Percentiles rank a stretch among this genome's conserved stretches.
phyloP scores from a whole-genome alignment of 2,797 vertebrate genomes.

The Heterohyrax brucei region DNA sequence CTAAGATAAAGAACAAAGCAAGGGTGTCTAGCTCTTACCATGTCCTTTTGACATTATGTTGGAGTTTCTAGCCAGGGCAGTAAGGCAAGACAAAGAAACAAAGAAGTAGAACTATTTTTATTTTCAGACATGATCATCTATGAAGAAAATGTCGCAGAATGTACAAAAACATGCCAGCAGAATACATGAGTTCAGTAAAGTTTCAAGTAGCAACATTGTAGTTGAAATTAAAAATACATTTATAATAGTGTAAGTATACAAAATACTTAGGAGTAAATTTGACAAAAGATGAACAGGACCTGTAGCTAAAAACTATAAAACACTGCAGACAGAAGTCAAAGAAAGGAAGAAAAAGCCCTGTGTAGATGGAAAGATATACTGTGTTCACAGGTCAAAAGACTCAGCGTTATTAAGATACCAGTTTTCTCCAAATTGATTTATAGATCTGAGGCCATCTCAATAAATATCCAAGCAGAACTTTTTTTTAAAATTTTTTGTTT shows the following conservation, averaged over 20 bases:
- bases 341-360: background rate
- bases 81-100: background rate
- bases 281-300: background rate
- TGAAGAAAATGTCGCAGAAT: conserved; percentile 16
- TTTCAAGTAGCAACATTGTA: conserved; percentile 32
- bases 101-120: background rate
- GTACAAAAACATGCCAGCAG: background rate
- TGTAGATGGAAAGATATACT: background rate
- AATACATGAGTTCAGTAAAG: background rate
- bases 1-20: background rate
- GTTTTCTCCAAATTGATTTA: background rate
- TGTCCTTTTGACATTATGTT: background rate
- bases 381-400: background rate
- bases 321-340: background rate
- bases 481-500: background rate
- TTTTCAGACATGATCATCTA: background rate
- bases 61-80: background rate
- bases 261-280: background rate
- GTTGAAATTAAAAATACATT: background rate
- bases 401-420: background rate
- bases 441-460: background rate
- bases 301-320: background rate
- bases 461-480: background rate
- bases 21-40: background rate
- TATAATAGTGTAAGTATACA: conserved; percentile 13